Evolutionary conservation across 2,113 vertebrate genomes (phyloP).

Genomic region (Bubo scandiacus): DNA sequence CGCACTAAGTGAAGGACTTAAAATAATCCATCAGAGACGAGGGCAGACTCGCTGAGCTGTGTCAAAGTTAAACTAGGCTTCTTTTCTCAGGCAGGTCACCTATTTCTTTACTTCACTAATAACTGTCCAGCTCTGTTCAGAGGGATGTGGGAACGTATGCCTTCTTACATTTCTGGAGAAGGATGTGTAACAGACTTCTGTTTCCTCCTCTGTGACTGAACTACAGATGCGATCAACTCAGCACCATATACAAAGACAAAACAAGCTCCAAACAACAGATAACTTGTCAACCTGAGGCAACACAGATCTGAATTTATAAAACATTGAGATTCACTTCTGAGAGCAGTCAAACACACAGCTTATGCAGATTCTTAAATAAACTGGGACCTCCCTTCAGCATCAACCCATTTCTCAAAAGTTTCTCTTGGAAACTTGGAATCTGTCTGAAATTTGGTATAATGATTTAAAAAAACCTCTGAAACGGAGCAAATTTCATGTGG

Average conservation of each 20-base stretch:
- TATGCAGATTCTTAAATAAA: background rate
- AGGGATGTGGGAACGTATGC: background rate
- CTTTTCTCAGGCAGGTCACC: constrained; percentile 28
- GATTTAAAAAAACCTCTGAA: background rate
- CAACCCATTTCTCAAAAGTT: background rate
- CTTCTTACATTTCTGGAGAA: background rate
- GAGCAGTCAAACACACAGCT: background rate
- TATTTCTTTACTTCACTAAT: background rate
- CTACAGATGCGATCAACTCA: background rate
- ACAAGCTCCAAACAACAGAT: background rate
- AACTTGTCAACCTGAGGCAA: background rate
- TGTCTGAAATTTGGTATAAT: background rate
- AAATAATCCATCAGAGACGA: constrained; percentile 21
- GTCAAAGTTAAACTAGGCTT: constrained; percentile 21
- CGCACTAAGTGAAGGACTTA: constrained; percentile 38
- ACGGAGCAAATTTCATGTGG: background rate
- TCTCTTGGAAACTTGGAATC: constrained; percentile 5
- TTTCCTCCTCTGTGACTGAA: background rate
- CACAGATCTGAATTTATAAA: background rate
- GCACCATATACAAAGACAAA: background rate
- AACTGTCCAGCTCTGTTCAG: background rate
- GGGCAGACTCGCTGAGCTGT: background rate
- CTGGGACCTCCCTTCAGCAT: background rate
- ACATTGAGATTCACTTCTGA: background rate
- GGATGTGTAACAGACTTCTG: background rate